A percentile compares a stretch with the other conserved stretches of the same genome.
phyloP scores from a whole-genome alignment of 2,888 invertebrate species.

The Linnaemya vulpina region DNA sequence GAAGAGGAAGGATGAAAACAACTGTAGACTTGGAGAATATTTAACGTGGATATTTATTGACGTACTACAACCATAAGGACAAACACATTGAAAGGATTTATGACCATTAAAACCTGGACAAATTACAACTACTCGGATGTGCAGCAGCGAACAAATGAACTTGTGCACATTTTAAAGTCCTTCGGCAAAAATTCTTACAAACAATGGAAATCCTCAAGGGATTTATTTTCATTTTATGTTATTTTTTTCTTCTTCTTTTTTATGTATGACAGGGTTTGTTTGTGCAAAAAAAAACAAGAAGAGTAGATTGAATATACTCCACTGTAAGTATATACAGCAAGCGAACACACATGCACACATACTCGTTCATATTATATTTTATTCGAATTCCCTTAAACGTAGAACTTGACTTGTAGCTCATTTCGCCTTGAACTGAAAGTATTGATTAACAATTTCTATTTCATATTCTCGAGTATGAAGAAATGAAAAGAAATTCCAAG shows the following conservation, averaged over 20 bases:
- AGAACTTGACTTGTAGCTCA: slow-evolving; percentile 73
- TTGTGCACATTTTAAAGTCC: slow-evolving; percentile 55
- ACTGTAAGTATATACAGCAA: background rate
- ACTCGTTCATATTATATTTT: slow-evolving; percentile 15
- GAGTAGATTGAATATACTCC: background rate
- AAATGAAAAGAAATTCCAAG: slow-evolving; percentile 38
- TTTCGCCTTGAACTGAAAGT: slow-evolving; percentile 75
- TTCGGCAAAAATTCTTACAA: slow-evolving; percentile 39
- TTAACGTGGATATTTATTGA: background rate
- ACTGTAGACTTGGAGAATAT: slow-evolving; percentile 4
- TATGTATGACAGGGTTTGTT: background rate
- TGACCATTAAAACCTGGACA: slow-evolving; percentile 60
- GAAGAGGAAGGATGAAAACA: background rate
- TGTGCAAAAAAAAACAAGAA: background rate
- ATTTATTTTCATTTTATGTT: slow-evolving; percentile 5
- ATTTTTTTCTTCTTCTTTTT: background rate
- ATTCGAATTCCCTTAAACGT: slow-evolving; percentile 59
- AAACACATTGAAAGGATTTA: slow-evolving; percentile 57
- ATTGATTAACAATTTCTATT: slow-evolving; percentile 75
- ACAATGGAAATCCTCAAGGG: slow-evolving; percentile 48
- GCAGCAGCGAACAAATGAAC: slow-evolving; percentile 39
- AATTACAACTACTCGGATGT: slow-evolving; percentile 33
- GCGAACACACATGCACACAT: background rate
- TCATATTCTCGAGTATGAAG: slow-evolving; percentile 48
- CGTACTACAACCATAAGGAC: background rate